phyloP scores from a whole-genome alignment of 2,888 invertebrate genomes.

The Xanthia icteritia region DNA sequence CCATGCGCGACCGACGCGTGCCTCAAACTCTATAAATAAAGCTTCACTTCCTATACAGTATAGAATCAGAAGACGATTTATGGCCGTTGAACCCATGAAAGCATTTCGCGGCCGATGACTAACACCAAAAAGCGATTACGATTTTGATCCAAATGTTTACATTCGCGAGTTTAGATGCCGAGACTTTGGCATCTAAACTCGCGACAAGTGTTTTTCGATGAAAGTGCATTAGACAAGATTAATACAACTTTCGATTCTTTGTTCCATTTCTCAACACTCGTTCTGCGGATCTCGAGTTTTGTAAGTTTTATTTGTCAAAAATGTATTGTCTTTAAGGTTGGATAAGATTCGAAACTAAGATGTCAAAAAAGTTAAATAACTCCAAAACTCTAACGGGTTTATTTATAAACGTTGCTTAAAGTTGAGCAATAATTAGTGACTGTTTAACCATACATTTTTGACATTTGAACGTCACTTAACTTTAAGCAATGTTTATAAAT shows the following conservation, averaged over 20 bases:
- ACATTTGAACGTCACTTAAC: too few relatives aligned
- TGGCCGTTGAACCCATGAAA: slow-evolving; percentile 88
- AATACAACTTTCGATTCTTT: slow-evolving; percentile 2
- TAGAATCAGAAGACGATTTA: slow-evolving; percentile 86
- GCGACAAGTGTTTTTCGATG: slow-evolving; percentile 47
- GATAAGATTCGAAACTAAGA: not conserved
- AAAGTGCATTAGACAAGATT: slow-evolving; percentile 22
- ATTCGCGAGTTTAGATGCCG: slow-evolving; percentile 73
- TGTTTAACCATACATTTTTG: too few relatives aligned
- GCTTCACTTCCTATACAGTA: slow-evolving; percentile 85
- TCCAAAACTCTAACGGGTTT: not conserved
- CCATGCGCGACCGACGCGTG: slow-evolving; percentile 73
- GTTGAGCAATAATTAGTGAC: too few relatives aligned
- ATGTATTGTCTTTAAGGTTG: not conserved
- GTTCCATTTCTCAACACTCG: not conserved
- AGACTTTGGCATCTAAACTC: slow-evolving; percentile 67
- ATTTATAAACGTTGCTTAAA: too few relatives aligned
- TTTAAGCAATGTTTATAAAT: too few relatives aligned
- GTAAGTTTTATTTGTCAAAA: not conserved
- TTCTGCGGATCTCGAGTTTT: not conserved
- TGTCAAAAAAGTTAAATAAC: not conserved
- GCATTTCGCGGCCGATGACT: slow-evolving; percentile 80
- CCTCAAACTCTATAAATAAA: slow-evolving; percentile 86
- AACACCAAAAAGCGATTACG: slow-evolving; percentile 65
- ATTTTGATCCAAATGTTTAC: slow-evolving; percentile 64